Base-by-base conservation (phyloP, 2,888 invertebrate genomes). In the Heliconius erato region DNA sequence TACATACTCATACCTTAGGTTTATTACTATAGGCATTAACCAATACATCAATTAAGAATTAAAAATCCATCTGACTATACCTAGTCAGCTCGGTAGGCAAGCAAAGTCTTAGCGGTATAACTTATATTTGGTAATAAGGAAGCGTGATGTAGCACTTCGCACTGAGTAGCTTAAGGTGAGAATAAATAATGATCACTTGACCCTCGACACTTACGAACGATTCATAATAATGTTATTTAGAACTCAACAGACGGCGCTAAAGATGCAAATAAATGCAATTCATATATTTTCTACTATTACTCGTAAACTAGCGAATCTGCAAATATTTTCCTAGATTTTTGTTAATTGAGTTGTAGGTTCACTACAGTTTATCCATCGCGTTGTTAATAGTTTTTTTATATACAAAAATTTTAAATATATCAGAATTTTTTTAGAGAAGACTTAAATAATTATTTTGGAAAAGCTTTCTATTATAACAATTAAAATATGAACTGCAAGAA, bases 131-230 rank as follows among this genome's bases (percentile, higher is more conserved):
- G 72, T 2, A 40, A 63, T n/a, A 63, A 76, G 76, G 76, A 76
- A 76, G 12, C 54, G 76, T 76, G 76, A 63, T n/a, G 63, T 40
- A 40, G 59, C 26, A 76, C 35, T 63, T 14, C 35, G 6, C n/a
- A n/a, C 12, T 76, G 40, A 76, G 76, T 16, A 76, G 76, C 76
- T 76, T 35, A 26, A 63, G 76, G 76, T 76, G 74, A 19, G 9
- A 4, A 26, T 65, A 63, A 77, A 65, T 65, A 77, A 77, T 77
- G 59, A 77, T 35, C 35, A 63, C 26, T 26, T 65, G 63, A 77
- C 40, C 77, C 44, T 26, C 44, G 23, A 65, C 77, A 78, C 77
- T 44, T 28, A 26, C 28, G 16, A 40, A 35, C 35, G 32, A 59
- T 65, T 77, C 32, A 28, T 59, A 74, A 74, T 54, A 54, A 74